Evolutionary conservation across 2,797 vertebrate genomes (phyloP).

Genomic region (Crenuchus spilurus): DNA sequence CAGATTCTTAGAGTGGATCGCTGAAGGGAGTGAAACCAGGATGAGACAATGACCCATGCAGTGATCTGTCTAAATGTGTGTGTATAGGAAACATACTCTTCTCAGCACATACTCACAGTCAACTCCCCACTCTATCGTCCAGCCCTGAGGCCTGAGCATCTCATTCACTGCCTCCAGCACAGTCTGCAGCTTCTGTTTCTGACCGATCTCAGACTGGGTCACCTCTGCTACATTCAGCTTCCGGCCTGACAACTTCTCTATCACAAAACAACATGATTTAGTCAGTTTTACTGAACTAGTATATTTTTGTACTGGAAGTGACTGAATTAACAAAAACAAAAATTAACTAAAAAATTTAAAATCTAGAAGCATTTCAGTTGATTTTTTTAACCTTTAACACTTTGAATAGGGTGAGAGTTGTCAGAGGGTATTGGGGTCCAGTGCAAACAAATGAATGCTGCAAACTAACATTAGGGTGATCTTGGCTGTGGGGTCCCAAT

Average conservation of each 20-base stretch:
- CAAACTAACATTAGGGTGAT: too few relatives aligned
- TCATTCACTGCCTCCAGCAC: constrained; percentile 91
- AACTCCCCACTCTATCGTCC: constrained; percentile 90
- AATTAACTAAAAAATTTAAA: neutral
- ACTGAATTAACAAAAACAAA: too few relatives aligned
- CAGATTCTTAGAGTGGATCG: constrained; percentile 93
- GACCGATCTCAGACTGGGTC: constrained; percentile 94
- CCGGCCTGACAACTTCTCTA: constrained; percentile 87
- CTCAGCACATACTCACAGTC: constrained; percentile 83
- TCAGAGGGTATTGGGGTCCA: too few relatives aligned
- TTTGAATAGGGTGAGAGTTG: too few relatives aligned
- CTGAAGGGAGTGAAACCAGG: constrained; percentile 62
- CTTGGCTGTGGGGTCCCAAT: too few relatives aligned
- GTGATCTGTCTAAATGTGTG: neutral
- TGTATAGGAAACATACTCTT: neutral
- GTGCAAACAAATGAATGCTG: too few relatives aligned
- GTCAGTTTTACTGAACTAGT: neutral
- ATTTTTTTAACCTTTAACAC: too few relatives aligned
- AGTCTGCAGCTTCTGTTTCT: constrained; percentile 95
- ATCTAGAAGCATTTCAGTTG: neutral
- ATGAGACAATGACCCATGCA: neutral
- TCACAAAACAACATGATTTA: constrained; percentile 10
- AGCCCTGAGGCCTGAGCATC: constrained; percentile 87
- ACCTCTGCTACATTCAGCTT: constrained; percentile 97
- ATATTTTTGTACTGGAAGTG: neutral